phyloP scores from a whole-genome alignment of 2,797 vertebrate genomes.

The Onychomys torridus region DNA sequence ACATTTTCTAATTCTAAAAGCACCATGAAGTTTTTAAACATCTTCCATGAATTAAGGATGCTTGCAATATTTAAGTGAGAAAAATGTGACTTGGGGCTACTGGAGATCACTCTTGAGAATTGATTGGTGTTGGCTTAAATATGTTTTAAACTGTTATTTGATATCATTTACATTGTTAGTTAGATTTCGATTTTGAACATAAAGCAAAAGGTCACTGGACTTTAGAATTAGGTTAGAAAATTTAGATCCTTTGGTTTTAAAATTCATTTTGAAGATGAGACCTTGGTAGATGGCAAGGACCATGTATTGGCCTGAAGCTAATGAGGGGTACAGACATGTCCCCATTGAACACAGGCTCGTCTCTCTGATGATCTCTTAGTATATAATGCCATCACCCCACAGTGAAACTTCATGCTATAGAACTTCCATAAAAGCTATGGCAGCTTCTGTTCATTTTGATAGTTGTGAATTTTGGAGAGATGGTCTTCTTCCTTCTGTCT shows the following conservation, averaged over 20 bases:
- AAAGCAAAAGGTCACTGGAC: neutral
- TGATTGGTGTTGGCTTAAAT: neutral
- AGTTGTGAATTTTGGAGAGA: neutral
- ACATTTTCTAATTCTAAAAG: neutral
- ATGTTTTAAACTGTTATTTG: neutral
- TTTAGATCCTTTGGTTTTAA: neutral
- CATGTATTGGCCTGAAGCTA: neutral
- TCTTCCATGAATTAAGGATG: neutral
- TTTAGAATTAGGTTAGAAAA: neutral
- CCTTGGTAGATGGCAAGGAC: neutral
- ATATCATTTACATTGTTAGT: neutral
- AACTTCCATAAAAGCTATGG: neutral
- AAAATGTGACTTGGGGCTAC: neutral
- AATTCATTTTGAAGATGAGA: constrained; percentile 1
- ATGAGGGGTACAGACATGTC: neutral
- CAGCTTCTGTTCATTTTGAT: neutral
- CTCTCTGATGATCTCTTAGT: neutral
- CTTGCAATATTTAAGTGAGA: neutral
- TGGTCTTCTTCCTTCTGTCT: neutral
- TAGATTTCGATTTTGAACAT: neutral
- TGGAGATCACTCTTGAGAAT: neutral
- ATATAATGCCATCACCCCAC: neutral
- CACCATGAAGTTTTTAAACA: neutral
- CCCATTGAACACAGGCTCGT: neutral
- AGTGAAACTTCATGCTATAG: neutral